These are phyloP conservation scores for Drosophila melanosoma DNA, from an alignment of 2,888 invertebrate genomes.

Conservation along the genomic window DNA sequence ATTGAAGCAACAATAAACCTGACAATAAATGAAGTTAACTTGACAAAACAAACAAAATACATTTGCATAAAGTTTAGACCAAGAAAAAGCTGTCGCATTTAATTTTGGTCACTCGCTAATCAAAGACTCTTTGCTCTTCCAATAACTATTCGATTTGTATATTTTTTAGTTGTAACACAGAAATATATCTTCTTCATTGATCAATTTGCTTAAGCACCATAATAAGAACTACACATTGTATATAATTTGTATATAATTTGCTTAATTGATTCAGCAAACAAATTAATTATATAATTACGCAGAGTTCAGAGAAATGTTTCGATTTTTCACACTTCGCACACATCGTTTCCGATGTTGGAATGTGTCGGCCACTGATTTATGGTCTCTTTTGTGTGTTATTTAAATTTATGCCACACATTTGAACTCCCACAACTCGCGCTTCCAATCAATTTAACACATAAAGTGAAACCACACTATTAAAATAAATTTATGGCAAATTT, in stretches of 20 bases:
- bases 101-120: background rate
- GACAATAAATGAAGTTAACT: constrained; percentile 71
- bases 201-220: background rate
- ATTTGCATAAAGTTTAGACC: background rate
- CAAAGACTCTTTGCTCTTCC: background rate
- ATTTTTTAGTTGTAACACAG: background rate
- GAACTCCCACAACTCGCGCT: background rate
- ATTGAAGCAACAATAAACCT: constrained; percentile 76
- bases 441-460: constrained; percentile 44
- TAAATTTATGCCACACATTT: constrained; percentile 23
- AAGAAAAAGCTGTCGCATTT: constrained; percentile 12
- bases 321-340: background rate
- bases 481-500: constrained; percentile 52
- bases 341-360: background rate
- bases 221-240: background rate
- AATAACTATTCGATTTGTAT: background rate
- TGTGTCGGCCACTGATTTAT: constrained; percentile 45
- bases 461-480: constrained; percentile 46
- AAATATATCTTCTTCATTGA: background rate
- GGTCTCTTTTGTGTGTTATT: constrained; percentile 1
- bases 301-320: background rate
- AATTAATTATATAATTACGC: background rate
- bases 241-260: background rate
- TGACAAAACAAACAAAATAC: constrained; percentile 24
- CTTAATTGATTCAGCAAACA: background rate